phyloP scores from a whole-genome alignment of 2,888 invertebrate genomes.

The Leptogaster cylindrica region DNA sequence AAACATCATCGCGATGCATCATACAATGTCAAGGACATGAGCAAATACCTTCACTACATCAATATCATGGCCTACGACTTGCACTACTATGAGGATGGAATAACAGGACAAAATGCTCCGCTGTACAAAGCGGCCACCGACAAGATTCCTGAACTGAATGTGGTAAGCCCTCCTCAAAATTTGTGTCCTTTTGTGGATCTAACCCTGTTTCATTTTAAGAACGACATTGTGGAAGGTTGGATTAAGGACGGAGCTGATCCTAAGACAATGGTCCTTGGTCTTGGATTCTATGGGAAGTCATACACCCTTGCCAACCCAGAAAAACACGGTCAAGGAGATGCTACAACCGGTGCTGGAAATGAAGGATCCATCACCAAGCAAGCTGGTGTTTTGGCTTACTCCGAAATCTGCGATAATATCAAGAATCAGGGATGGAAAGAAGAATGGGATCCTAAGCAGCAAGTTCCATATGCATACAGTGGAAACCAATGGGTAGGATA shows the following conservation, averaged over 20 bases:
- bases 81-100: conserved; percentile 64
- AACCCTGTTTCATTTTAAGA: conserved; percentile 52
- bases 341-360: conserved; percentile 59
- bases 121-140: conserved; percentile 56
- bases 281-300: conserved; percentile 60
- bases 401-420: conserved; percentile 57
- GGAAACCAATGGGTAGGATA: conserved; percentile 62
- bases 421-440: conserved; percentile 54
- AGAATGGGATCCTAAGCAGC: conserved; percentile 53
- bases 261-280: conserved; percentile 60
- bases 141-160: conserved; percentile 54
- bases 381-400: conserved; percentile 65
- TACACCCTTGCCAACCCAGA: conserved; percentile 58
- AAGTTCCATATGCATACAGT: conserved; percentile 58
- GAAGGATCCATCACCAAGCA: conserved; percentile 64
- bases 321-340: conserved; percentile 61
- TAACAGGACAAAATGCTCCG: conserved; percentile 64
- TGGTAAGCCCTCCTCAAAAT: conserved; percentile 55
- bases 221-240: conserved; percentile 59
- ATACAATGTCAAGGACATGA: conserved; percentile 64
- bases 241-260: conserved; percentile 56
- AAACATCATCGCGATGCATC: conserved; percentile 59
- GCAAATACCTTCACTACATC: conserved; percentile 63
- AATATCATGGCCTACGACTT: conserved; percentile 68
- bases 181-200: not conserved